Evolutionary conservation across 1,140 invertebrate species (phyloP).

Genomic region (Temnothorax longispinosus): DNA sequence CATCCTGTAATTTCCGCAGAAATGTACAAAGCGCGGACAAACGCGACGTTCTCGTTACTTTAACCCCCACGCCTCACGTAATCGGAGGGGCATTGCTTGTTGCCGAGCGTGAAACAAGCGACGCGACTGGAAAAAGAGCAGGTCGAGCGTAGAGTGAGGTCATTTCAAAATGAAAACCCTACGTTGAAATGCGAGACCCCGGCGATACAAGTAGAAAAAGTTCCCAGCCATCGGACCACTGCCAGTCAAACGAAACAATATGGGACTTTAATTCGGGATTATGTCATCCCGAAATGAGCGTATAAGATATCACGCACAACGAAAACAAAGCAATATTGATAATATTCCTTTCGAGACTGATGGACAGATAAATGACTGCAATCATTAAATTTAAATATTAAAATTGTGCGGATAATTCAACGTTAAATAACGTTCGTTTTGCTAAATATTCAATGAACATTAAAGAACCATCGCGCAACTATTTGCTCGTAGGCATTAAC

Average conservation of each 20-base stretch:
- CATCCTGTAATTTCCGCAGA: conserved; percentile 73
- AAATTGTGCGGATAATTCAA: conserved; percentile 47
- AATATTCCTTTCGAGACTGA: background rate
- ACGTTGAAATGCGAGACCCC: conserved; percentile 42
- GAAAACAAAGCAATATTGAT: background rate
- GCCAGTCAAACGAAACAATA: conserved; percentile 28
- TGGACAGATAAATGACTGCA: conserved; percentile 21
- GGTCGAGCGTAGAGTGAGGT: conserved; percentile 43
- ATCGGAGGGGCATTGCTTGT: conserved; percentile 65
- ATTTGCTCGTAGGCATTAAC: conserved; percentile 41
- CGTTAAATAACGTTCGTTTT: background rate
- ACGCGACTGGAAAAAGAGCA: conserved; percentile 48
- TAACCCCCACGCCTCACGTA: conserved; percentile 59
- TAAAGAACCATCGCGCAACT: conserved; percentile 47
- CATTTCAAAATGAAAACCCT: conserved; percentile 72
- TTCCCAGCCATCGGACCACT: conserved; percentile 9
- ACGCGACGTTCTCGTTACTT: conserved; percentile 71
- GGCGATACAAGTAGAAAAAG: conserved; percentile 29
- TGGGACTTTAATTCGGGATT: conserved; percentile 56
- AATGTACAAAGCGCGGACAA: conserved; percentile 72
- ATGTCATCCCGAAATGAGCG: background rate
- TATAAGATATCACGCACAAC: background rate
- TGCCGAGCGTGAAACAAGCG: conserved; percentile 63
- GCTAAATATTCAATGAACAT: conserved; percentile 47
- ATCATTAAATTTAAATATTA: conserved; percentile 34